A percentile compares a stretch with the other conserved stretches of the same genome.
These are phyloP conservation scores for Pinna nobilis DNA, from an alignment of 1,140 invertebrate species.

Conservation along the genomic window DNA sequence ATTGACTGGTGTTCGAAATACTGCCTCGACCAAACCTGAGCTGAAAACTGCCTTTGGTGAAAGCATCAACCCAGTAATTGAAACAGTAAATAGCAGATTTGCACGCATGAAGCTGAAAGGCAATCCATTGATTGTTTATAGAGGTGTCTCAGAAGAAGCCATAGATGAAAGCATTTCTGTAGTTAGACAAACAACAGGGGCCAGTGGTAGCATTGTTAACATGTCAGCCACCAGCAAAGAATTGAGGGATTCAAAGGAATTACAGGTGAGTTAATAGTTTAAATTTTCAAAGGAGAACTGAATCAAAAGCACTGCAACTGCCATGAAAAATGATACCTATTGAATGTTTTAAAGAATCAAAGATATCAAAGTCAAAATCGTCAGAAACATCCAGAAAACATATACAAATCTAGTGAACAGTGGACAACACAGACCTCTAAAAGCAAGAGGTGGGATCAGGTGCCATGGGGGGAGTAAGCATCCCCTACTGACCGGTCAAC, in stretches of 20 bases:
- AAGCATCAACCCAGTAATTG: constrained; percentile 12
- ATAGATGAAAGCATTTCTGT: not conserved
- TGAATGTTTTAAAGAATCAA: not conserved
- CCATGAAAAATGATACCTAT: not conserved
- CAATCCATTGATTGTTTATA: constrained; percentile 20
- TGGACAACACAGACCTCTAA: not conserved
- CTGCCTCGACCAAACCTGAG: constrained; percentile 11
- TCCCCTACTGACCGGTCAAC: too few species aligned
- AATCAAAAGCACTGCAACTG: not conserved
- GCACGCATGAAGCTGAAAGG: constrained; percentile 30
- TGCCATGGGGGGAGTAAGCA: not conserved
- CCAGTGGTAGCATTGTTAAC: not conserved
- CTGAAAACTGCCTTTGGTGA: constrained; percentile 19
- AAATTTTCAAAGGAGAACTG: not conserved
- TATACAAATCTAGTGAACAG: not conserved
- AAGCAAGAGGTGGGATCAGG: not conserved
- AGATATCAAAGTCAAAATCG: not conserved
- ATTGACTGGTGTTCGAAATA: constrained; percentile 14
- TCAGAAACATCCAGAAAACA: not conserved
- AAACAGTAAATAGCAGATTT: constrained; percentile 17
- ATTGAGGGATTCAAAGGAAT: constrained; percentile 5
- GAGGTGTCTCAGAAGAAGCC: not conserved
- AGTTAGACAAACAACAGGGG: not conserved
- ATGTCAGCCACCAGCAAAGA: not conserved
- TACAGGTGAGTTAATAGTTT: constrained; percentile 4